Percentiles rank a stretch among this genome's conserved stretches.
phyloP scores from a whole-genome alignment of 2,113 vertebrate genomes.

The Oxyruncus cristatus region DNA sequence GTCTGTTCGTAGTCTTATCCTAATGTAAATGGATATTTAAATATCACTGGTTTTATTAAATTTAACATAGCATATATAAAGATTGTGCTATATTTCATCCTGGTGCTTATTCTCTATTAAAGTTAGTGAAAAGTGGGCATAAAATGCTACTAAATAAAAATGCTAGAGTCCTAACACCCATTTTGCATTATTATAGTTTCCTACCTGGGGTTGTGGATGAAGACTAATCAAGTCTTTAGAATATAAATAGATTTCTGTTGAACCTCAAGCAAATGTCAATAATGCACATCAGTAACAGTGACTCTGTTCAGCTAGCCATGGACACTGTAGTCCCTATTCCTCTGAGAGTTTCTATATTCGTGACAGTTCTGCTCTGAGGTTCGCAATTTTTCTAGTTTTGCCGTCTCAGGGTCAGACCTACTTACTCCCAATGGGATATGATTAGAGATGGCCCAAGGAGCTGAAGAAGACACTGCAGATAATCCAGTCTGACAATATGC shows the following conservation, averaged over 20 bases:
- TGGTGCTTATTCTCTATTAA: not conserved
- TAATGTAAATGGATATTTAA: slow-evolving; percentile 1
- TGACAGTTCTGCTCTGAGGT: slow-evolving; percentile 4
- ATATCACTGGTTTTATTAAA: slow-evolving; percentile 29
- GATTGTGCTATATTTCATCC: not conserved
- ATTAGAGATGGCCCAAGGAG: slow-evolving; percentile 55
- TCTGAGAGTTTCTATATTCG: not conserved
- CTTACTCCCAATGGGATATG: slow-evolving; percentile 3
- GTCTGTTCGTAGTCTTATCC: not conserved
- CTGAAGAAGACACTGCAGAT: slow-evolving; percentile 29
- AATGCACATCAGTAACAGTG: not conserved
- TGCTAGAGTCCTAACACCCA: not conserved
- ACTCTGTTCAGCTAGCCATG: not conserved
- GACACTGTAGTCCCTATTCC: not conserved
- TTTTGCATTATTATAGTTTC: not conserved
- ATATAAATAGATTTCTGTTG: slow-evolving; percentile 23
- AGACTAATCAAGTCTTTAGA: not conserved
- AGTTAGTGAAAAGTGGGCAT: not conserved
- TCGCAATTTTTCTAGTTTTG: not conserved
- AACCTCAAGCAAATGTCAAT: not conserved
- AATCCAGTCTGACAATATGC: slow-evolving; percentile 53
- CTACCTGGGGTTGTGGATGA: not conserved
- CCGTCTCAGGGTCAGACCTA: not conserved
- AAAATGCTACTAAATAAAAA: slow-evolving; percentile 8
- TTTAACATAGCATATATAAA: slow-evolving; percentile 11